Percentiles rank a stretch among this genome's conserved stretches.
Conservation (phyloP, 2,797 vertebrate genomes). For the Danio albolineatus region DNA sequence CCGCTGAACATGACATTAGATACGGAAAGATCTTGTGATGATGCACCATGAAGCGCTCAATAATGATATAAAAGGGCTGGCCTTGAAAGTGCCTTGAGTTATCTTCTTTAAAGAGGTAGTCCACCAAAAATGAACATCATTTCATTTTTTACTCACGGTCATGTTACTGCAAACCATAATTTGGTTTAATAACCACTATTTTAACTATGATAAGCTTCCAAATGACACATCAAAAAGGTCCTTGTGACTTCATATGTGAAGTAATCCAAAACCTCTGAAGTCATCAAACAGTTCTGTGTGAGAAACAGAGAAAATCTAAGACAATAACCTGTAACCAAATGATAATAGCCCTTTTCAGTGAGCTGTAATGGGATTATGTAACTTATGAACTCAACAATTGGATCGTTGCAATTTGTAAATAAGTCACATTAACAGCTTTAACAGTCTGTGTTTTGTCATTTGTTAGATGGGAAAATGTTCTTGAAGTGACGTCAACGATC, state of each 20-base stretch:
- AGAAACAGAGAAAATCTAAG: not conserved
- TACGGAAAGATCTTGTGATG: slow-evolving; percentile 41
- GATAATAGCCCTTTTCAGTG: not conserved
- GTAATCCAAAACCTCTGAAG: not conserved
- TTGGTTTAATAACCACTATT: not conserved
- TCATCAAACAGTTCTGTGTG: not conserved
- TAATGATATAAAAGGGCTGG: slow-evolving; percentile 31
- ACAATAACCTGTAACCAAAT: not conserved
- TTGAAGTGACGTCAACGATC: too few relatives aligned
- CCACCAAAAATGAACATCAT: slow-evolving; percentile 4
- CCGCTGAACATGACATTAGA: slow-evolving; percentile 20
- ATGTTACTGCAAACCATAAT: too few relatives aligned
- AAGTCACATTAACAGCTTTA: not conserved
- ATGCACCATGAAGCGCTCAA: slow-evolving; percentile 21
- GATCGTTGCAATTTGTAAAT: not conserved
- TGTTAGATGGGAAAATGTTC: too few relatives aligned
- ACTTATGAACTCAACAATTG: not conserved
- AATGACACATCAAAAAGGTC: not conserved
- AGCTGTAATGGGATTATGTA: not conserved
- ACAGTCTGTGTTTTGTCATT: too few relatives aligned
- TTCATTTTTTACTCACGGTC: not conserved
- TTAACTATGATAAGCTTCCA: not conserved
- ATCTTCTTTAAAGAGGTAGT: slow-evolving; percentile 8
- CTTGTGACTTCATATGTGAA: not conserved
- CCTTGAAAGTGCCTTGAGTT: slow-evolving; percentile 11